Evolutionary conservation across 2,113 vertebrate genomes (phyloP).

Genomic region (Cebus imitator): DNA sequence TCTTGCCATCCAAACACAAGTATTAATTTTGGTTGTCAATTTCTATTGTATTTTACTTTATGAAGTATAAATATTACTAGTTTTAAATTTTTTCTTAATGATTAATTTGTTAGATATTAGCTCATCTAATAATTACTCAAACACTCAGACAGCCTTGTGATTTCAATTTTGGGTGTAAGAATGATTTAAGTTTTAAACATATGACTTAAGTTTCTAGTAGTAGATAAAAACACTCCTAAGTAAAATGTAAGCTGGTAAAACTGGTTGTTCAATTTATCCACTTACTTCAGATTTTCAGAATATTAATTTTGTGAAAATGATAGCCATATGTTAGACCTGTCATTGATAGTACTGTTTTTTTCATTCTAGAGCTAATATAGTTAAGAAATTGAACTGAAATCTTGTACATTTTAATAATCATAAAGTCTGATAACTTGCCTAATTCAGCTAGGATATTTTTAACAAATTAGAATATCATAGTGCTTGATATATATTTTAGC

Average conservation of each 20-base stretch:
- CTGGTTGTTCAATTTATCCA: not conserved
- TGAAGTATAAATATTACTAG: not conserved
- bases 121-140: not conserved
- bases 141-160: not conserved
- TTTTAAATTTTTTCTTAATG: not conserved
- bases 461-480: slow-evolving; percentile 12
- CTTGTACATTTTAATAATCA: not conserved
- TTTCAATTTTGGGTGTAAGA: slow-evolving; percentile 7
- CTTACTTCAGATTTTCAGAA: slow-evolving; percentile 5
- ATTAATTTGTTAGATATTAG: not conserved
- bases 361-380: not conserved
- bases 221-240: not conserved
- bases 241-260: slow-evolving; percentile 32
- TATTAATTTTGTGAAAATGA: slow-evolving; percentile 23
- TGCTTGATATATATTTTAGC: slow-evolving; percentile 27
- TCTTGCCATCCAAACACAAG: not conserved
- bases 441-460: slow-evolving; percentile 42
- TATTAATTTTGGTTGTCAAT: not conserved
- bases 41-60: not conserved
- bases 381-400: slow-evolving; percentile 14
- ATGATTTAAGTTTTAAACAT: not conserved
- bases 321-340: not conserved
- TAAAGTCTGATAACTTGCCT: not conserved
- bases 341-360: not conserved
- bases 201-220: slow-evolving; percentile 16